Evolutionary conservation across 2,113 vertebrate species (phyloP), one percentile per base, ranked within the genome.

Genomic region (Galbula dea): DNA sequence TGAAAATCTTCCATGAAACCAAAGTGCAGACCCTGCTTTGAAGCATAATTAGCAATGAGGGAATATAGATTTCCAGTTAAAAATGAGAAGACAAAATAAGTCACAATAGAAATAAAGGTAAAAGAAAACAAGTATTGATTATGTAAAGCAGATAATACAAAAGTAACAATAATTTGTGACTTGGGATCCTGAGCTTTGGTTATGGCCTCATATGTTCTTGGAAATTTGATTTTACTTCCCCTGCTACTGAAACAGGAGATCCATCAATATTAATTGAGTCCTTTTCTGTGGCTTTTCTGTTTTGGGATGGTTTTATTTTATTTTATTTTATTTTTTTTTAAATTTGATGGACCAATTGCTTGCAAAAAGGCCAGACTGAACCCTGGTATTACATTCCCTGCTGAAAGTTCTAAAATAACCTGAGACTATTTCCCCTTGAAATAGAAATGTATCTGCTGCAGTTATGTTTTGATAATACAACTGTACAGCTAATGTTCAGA

Each of bases 211-310:
- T 87, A 46, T 76, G 26, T 74, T 93, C 86, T 91, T 91, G 51
- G 81, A 76, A 91, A 82, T 94, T 90, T 94, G 66, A 81, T 95
- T 96, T 97, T 84, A 72, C 81, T 90, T 92, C 55, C 20, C 45
- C 3, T 87, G 52, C 41, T 94, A n/a, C 61, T 96, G 90, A 93
- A 96, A 74, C 49, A 93, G 51, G 87, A 49, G 61, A 91, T 78
- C 45, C 52, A 65, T 91, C 27, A 29, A 37, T 94, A 95, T 74
- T 78, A 89, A 82, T 89, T 88, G 85, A 90, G 37, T 74, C 51
- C 34, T 66, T 88, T 86, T 74, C 51, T 85, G 51, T 76, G 68
- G 16, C 8, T 11, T 8, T 63, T 69, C 57, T 84, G 23, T 22
- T 54, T 61, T 61, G 27, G 7, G 3, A 11, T 65, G 0, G 1